These are phyloP conservation scores for Delia radicum DNA, from an alignment of 1,140 invertebrate genomes.

Conservation along the genomic window DNA sequence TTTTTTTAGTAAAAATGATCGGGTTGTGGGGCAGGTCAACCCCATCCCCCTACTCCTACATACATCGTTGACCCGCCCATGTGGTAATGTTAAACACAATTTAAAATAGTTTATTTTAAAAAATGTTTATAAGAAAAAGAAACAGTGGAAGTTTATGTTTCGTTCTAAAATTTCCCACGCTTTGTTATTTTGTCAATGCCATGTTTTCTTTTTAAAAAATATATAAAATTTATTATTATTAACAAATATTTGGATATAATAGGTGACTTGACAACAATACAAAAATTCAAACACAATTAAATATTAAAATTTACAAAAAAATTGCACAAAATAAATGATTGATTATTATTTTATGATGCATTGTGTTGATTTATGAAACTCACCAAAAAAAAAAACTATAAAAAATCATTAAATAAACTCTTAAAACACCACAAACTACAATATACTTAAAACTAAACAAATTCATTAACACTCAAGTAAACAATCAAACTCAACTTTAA, in stretches of 20 bases:
- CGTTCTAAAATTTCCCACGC: background rate
- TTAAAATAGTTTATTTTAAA: too few species aligned
- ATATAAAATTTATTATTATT: background rate
- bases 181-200: background rate
- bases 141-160: background rate
- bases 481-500: background rate
- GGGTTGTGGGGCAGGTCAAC: too few species aligned
- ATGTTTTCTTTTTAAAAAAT: background rate
- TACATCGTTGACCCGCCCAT: too few species aligned
- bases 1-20: too few species aligned
- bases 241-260: background rate
- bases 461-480: constrained; percentile 1
- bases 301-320: background rate
- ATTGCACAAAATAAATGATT: background rate
- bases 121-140: too few species aligned
- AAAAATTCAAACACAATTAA: background rate
- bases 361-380: background rate
- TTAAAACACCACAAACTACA: background rate
- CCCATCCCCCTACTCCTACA: too few species aligned
- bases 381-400: background rate
- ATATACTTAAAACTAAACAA: background rate
- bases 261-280: background rate
- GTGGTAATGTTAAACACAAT: too few species aligned
- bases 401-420: background rate
- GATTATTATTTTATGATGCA: constrained; percentile 5